A percentile compares a stretch with the other conserved stretches of the same genome.
Conservation (phyloP, 2,888 invertebrate species). For the Lamellibrachia satsuma region DNA sequence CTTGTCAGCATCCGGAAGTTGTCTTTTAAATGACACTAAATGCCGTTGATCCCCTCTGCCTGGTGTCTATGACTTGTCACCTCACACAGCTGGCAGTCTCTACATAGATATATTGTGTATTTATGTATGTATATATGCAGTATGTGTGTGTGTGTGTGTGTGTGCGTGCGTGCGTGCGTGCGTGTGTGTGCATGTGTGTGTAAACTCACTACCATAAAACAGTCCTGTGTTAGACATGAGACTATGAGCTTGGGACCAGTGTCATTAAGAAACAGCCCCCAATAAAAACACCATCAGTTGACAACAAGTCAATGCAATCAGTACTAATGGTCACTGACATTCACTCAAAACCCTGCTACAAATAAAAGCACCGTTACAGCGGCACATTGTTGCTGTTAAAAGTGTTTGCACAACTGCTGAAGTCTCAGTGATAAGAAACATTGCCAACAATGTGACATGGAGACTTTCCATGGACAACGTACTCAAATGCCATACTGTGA, state of each 20-base stretch:
- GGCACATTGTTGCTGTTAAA: neutral
- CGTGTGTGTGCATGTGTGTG: too few species aligned
- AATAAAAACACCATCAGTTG: neutral
- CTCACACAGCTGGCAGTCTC: too few species aligned
- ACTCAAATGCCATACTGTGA: neutral
- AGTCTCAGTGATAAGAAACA: neutral
- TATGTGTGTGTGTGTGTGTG: too few species aligned
- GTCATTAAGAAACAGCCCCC: neutral
- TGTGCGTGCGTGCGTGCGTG: too few species aligned
- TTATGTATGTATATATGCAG: too few species aligned
- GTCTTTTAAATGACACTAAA: too few species aligned
- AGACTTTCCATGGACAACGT: neutral
- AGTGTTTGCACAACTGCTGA: constrained; percentile 12
- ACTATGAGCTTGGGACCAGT: neutral
- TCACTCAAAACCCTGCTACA: neutral
- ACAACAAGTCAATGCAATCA: neutral
- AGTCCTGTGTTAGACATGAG: neutral
- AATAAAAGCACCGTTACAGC: neutral
- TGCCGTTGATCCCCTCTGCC: too few species aligned
- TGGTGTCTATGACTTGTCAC: too few species aligned
- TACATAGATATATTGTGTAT: too few species aligned
- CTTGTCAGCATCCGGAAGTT: too few species aligned
- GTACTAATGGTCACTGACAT: neutral
- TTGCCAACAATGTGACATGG: neutral
- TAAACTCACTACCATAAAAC: too few species aligned